Evolutionary conservation across 2,113 vertebrate species (phyloP).

Genomic region (Colossoma macropomum): DNA sequence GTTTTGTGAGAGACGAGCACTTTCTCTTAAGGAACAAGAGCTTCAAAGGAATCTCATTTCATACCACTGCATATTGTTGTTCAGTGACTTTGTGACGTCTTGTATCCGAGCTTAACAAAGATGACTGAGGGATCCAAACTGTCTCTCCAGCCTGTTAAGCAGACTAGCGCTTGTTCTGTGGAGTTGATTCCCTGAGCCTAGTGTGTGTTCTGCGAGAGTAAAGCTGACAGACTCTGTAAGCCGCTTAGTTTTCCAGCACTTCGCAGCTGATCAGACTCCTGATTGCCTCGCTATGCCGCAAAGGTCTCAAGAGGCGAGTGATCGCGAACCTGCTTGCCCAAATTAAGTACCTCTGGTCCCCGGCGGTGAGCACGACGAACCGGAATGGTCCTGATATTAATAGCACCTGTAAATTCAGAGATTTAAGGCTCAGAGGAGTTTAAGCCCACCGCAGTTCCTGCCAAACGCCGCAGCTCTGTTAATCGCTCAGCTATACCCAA

Average conservation of each 20-base stretch:
- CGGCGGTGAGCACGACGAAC: background rate
- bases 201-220: background rate
- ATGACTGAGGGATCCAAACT: background rate
- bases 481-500: slow-evolving; percentile 5
- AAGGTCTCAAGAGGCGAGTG: background rate
- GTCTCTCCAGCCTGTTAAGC: background rate
- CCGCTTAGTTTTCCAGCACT: background rate
- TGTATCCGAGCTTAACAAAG: background rate
- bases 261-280: background rate
- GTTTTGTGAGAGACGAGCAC: background rate
- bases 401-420: background rate
- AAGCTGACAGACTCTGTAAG: slow-evolving; percentile 1
- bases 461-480: background rate
- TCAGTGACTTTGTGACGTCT: background rate
- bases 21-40: background rate
- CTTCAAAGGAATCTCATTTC: background rate
- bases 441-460: background rate
- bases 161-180: background rate
- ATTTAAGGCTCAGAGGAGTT: slow-evolving; percentile 1
- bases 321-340: slow-evolving; percentile 6
- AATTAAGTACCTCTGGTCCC: background rate
- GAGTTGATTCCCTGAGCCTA: too few relatives aligned
- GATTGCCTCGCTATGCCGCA: background rate
- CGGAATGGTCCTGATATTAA: background rate
- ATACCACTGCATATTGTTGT: background rate